Conservation (phyloP, 1,140 invertebrate species). For the Brachionus manjavacas region DNA sequence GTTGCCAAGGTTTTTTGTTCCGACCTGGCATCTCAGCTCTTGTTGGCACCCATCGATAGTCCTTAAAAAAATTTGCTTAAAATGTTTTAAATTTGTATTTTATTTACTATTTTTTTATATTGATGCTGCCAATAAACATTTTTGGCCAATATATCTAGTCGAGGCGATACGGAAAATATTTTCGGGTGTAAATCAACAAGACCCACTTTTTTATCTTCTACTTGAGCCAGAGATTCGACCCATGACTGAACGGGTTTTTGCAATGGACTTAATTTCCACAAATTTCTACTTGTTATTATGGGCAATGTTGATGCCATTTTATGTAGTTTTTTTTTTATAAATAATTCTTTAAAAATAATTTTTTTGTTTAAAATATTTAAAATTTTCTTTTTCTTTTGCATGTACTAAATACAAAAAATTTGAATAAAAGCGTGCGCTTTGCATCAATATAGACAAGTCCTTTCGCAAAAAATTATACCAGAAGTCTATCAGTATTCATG, state of each 20-base stretch:
- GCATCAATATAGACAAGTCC: background rate
- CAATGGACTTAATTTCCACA: slow-evolving; percentile 8
- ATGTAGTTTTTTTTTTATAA: background rate
- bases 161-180: slow-evolving; percentile 73
- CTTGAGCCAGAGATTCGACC: slow-evolving; percentile 79
- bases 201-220: slow-evolving; percentile 73
- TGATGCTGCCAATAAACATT: slow-evolving; percentile 83
- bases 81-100: slow-evolving; percentile 16
- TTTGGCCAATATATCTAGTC: slow-evolving; percentile 78
- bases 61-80: slow-evolving; percentile 59
- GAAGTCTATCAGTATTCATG: background rate
- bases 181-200: slow-evolving; percentile 80
- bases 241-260: slow-evolving; percentile 70
- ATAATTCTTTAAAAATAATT: background rate
- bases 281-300: background rate
- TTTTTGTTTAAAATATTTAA: background rate
- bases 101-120: slow-evolving; percentile 72
- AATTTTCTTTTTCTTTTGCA: background rate
- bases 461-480: background rate
- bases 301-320: slow-evolving; percentile 27
- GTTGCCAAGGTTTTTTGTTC: slow-evolving; percentile 83
- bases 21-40: slow-evolving; percentile 79
- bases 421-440: slow-evolving; percentile 14
- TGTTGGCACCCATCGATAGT: slow-evolving; percentile 64
- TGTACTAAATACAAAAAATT: background rate